phyloP scores from a whole-genome alignment of 2,888 invertebrate genomes.

The Melipona beecheii region DNA sequence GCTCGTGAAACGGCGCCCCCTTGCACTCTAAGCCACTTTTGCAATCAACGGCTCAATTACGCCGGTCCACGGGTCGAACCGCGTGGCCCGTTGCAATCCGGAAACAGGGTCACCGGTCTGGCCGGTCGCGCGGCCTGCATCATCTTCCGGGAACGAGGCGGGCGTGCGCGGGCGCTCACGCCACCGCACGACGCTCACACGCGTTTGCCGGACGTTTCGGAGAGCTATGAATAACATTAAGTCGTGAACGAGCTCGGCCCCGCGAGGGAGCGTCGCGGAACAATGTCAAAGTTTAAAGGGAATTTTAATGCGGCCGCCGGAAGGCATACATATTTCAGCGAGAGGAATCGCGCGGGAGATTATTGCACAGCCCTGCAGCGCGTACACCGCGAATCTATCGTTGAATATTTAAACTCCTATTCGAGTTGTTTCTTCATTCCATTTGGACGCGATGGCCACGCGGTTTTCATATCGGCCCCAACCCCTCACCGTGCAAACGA shows the following conservation, averaged over 20 bases:
- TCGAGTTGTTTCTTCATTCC: slow-evolving; percentile 52
- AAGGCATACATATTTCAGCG: slow-evolving; percentile 60
- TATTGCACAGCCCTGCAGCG: slow-evolving; percentile 41
- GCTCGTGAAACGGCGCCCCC: slow-evolving; percentile 60
- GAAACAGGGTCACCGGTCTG: slow-evolving; percentile 51
- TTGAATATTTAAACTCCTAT: slow-evolving; percentile 58
- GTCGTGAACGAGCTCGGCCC: slow-evolving; percentile 33
- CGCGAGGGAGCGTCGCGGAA: slow-evolving; percentile 56
- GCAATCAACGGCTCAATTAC: slow-evolving; percentile 71
- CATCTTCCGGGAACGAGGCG: slow-evolving; percentile 48
- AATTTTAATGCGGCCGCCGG: slow-evolving; percentile 60
- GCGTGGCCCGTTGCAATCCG: slow-evolving; percentile 40
- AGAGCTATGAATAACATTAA: slow-evolving; percentile 62
- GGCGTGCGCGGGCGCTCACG: not conserved
- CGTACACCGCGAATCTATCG: slow-evolving; percentile 50
- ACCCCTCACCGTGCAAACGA: not conserved
- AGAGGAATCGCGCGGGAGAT: slow-evolving; percentile 50
- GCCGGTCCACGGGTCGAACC: slow-evolving; percentile 42
- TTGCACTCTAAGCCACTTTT: slow-evolving; percentile 60
- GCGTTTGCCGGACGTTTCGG: slow-evolving; percentile 35
- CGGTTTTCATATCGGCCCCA: not conserved
- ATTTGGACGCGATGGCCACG: slow-evolving; percentile 17
- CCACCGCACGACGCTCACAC: slow-evolving; percentile 1
- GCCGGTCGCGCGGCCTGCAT: slow-evolving; percentile 28
- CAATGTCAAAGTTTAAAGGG: slow-evolving; percentile 62